phyloP scores from a whole-genome alignment of 1,140 invertebrate species.

The Oscheius sp. region DNA sequence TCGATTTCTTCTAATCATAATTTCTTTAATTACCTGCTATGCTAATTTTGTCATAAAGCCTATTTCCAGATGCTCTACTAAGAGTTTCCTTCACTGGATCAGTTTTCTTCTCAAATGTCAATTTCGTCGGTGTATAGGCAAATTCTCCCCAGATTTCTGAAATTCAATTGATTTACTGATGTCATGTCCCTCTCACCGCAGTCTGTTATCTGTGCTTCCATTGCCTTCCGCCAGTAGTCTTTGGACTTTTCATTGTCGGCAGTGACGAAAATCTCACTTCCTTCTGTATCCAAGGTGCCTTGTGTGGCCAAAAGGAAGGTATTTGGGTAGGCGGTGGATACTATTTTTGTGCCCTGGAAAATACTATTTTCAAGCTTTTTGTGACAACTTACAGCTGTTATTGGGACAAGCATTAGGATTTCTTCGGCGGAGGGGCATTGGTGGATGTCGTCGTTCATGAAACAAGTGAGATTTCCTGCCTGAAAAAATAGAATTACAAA shows the following conservation, averaged over 20 bases:
- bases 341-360: slow-evolving; percentile 19
- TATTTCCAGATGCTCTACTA: slow-evolving; percentile 24
- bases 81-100: slow-evolving; percentile 33
- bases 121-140: slow-evolving; percentile 9
- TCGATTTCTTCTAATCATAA: neutral
- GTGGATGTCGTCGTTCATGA: slow-evolving; percentile 7
- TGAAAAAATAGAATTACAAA: no score
- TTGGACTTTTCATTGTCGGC: slow-evolving; percentile 18
- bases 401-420: neutral
- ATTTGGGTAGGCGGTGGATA: slow-evolving; percentile 8
- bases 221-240: slow-evolving; percentile 23
- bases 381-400: slow-evolving; percentile 3
- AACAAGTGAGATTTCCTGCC: slow-evolving; percentile 23
- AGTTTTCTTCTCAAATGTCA: slow-evolving; percentile 21
- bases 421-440: slow-evolving; percentile 10
- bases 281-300: slow-evolving; percentile 9
- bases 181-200: neutral
- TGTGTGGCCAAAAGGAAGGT: slow-evolving; percentile 19
- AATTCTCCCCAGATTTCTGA: slow-evolving; percentile 25
- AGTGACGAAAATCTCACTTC: neutral
- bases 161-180: neutral
- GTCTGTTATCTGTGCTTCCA: slow-evolving; percentile 22
- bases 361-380: neutral
- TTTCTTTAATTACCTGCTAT: slow-evolving; percentile 17
- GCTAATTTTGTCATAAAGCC: slow-evolving; percentile 32